Percentiles rank a stretch among this genome's conserved stretches.
These are phyloP conservation scores for Hemibagrus wyckioides DNA, from an alignment of 2,113 vertebrate genomes.

Conservation along the genomic window DNA sequence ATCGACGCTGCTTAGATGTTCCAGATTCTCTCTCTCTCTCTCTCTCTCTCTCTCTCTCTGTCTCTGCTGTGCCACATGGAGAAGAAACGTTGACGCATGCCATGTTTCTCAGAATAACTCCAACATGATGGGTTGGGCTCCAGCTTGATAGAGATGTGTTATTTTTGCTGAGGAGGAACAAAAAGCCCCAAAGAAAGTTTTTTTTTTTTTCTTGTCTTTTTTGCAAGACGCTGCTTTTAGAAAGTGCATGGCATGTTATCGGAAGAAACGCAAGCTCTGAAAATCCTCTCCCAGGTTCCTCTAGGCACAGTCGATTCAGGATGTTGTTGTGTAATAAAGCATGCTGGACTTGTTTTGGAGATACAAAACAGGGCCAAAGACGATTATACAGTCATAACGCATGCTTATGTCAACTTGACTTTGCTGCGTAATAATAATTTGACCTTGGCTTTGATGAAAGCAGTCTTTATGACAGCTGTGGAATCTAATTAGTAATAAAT, in stretches of 20 bases:
- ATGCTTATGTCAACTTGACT: background rate
- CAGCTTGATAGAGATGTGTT: slow-evolving; percentile 38
- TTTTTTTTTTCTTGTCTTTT: background rate
- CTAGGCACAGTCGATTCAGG: background rate
- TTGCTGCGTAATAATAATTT: background rate
- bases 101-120: slow-evolving; percentile 52
- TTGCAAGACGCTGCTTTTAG: background rate
- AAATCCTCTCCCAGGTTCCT: background rate
- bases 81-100: slow-evolving; percentile 32
- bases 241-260: background rate
- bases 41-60: background rate
- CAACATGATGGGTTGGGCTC: slow-evolving; percentile 38
- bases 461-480: background rate
- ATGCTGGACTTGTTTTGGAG: background rate
- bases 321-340: background rate
- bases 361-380: background rate
- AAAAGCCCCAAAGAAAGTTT: background rate
- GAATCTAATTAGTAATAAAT: background rate
- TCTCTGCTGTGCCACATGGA: slow-evolving; percentile 33
- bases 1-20: slow-evolving; percentile 36
- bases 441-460: background rate
- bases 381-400: background rate
- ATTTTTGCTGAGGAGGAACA: slow-evolving; percentile 33
- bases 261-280: slow-evolving; percentile 10
- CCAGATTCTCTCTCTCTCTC: background rate